Evolutionary conservation across 2,797 vertebrate species (phyloP), one percentile per base, ranked within the genome.

Genomic region (Mastacembelus armatus): DNA sequence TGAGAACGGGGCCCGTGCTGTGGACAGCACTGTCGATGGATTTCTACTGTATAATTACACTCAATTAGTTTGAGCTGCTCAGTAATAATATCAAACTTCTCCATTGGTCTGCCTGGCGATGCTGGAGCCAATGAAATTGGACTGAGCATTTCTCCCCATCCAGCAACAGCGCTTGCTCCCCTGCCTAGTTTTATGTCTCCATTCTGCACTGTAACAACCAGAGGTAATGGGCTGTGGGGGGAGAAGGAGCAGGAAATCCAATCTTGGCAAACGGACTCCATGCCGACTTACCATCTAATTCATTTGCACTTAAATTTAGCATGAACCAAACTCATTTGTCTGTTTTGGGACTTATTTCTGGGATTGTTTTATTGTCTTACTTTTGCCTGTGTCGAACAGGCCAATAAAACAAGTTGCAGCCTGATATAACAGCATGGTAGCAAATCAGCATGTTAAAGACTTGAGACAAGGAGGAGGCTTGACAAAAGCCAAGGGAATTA

Each of bases 291-390:
- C 91, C 92, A 92, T 89, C 88, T 88, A 89, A 93, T 92, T 93
- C 90, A 93, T 92, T 94, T 93, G 90, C 91, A 94, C 91, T 93
- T 92, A 93, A 94, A 94, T 77, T 92, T 77, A 93, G 78, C 77
- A 78, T 60, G 85, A 51, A 45, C 76, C 83, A 87, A 86, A 92
- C 88, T 92, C 90, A 94, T 93, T 85, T 92, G 84, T 82, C 73
- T 67, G 56, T 71, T 84, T 67, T 50, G 67, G 50, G 52, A 58
- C 47, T 66, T 5, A 30, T 80, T 68, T 66, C 72, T 52, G 39
- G 74, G 66, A 48, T 56, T 57, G 16, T 38, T 85, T 75, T 67
- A 83, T 66, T 54, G 72, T 47, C 58, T 78, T 8, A 2, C 54
- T 59, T 63, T 69, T 0, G 43, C 65, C 65, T 10, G 65, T 55